Conservation (phyloP, 2,797 vertebrate genomes). For the Pipistrellus pygmaeus region DNA sequence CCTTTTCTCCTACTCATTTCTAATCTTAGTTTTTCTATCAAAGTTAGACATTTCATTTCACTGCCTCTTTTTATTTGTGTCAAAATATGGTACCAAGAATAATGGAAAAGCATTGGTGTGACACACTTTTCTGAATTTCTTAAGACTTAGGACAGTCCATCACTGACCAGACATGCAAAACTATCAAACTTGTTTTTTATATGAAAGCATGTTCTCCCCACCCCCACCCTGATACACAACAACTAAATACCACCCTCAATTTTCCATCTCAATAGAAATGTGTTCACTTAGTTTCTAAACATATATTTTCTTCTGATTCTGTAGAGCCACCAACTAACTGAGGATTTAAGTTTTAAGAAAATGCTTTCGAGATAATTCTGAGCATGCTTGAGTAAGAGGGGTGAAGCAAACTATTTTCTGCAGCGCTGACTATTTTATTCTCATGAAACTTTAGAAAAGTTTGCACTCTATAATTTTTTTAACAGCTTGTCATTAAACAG, state of each 20-base stretch:
- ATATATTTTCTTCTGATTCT: neutral
- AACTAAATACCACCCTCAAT: neutral
- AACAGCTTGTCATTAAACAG: slow-evolving; percentile 39
- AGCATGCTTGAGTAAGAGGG: neutral
- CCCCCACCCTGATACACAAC: too few relatives aligned
- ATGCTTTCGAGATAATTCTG: slow-evolving; percentile 15
- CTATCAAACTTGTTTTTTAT: neutral
- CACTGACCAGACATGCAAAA: neutral
- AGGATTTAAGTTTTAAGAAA: slow-evolving; percentile 54
- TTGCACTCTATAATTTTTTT: neutral
- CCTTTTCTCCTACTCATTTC: slow-evolving; percentile 61
- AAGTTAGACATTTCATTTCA: slow-evolving; percentile 43
- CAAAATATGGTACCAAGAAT: neutral
- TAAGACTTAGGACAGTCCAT: neutral
- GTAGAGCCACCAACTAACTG: neutral
- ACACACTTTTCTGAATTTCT: neutral
- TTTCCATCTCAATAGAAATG: neutral
- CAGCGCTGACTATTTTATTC: slow-evolving; percentile 8
- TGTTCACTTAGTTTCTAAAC: slow-evolving; percentile 38
- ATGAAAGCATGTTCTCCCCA: neutral
- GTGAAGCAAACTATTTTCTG: neutral
- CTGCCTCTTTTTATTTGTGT: neutral
- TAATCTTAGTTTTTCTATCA: slow-evolving; percentile 46
- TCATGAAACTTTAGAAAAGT: slow-evolving; percentile 60
- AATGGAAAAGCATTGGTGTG: slow-evolving; percentile 8